phyloP scores from a whole-genome alignment of 1,140 invertebrate species.

The Neodiprion virginianus region DNA sequence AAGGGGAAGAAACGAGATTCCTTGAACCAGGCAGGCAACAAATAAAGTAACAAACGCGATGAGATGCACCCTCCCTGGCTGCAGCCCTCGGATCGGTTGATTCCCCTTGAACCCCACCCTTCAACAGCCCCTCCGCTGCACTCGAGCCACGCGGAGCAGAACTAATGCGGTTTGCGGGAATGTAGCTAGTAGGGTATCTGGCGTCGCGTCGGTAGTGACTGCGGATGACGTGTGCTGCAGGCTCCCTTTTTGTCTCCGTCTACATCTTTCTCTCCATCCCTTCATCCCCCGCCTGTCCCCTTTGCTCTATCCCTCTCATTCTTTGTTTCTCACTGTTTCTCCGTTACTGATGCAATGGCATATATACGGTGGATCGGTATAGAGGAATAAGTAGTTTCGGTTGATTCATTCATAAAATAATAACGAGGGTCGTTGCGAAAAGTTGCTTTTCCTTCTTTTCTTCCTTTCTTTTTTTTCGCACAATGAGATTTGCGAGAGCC shows the following conservation, averaged over 20 bases:
- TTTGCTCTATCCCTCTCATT: neutral
- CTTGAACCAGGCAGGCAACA: neutral
- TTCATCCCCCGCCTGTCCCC: neutral
- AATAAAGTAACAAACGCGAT: slow-evolving; percentile 7
- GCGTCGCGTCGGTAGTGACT: neutral
- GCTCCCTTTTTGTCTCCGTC: neutral
- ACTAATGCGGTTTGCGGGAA: slow-evolving; percentile 13
- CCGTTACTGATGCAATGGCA: no score
- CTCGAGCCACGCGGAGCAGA: slow-evolving; percentile 11
- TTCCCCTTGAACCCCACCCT: neutral
- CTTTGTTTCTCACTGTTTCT: no score
- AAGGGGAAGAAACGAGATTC: slow-evolving; percentile 4
- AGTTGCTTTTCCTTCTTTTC: neutral
- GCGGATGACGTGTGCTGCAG: neutral
- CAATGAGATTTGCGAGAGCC: no score
- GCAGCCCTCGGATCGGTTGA: slow-evolving; percentile 2
- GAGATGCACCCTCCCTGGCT: neutral
- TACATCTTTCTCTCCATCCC: neutral
- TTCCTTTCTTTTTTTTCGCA: neutral
- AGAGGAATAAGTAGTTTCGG: neutral
- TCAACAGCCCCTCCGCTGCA: neutral
- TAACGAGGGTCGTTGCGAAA: neutral
- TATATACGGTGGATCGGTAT: neutral
- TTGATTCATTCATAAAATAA: neutral
- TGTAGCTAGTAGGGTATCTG: neutral